phyloP scores from a whole-genome alignment of 2,888 invertebrate species.

The Pandemis heparana region DNA sequence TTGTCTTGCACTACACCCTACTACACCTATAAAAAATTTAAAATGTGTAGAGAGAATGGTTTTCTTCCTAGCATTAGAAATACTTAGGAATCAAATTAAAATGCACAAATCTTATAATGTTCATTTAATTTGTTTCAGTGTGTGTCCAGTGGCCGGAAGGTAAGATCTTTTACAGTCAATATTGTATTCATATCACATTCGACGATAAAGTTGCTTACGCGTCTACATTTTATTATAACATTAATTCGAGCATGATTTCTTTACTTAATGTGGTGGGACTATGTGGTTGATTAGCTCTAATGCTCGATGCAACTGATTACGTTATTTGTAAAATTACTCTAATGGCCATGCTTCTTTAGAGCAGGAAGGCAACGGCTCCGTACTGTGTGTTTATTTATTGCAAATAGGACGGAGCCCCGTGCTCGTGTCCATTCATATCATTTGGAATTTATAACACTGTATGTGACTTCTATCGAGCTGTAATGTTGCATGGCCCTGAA shows the following conservation, averaged over 20 bases:
- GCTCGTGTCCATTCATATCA: background rate
- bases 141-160: constrained; percentile 97
- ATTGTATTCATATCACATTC: constrained; percentile 58
- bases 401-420: constrained; percentile 3
- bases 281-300: constrained; percentile 73
- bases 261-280: constrained; percentile 78
- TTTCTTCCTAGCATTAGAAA: constrained; percentile 62
- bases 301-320: constrained; percentile 71
- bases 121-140: constrained; percentile 89
- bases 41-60: constrained; percentile 79
- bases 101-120: constrained; percentile 7
- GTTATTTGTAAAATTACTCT: constrained; percentile 66
- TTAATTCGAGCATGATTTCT: constrained; percentile 81
- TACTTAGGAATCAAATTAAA: background rate
- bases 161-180: constrained; percentile 79
- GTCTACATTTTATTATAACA: constrained; percentile 77
- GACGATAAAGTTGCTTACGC: constrained; percentile 72
- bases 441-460: constrained; percentile 6
- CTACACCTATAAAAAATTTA: constrained; percentile 61
- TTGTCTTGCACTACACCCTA: constrained; percentile 73
- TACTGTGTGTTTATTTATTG: constrained; percentile 27
- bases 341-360: constrained; percentile 74
- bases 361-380: constrained; percentile 57
- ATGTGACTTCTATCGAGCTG: constrained; percentile 56
- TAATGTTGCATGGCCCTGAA: constrained; percentile 70